phyloP scores from a whole-genome alignment of 2,888 invertebrate species.

The Plebejus melissa region DNA sequence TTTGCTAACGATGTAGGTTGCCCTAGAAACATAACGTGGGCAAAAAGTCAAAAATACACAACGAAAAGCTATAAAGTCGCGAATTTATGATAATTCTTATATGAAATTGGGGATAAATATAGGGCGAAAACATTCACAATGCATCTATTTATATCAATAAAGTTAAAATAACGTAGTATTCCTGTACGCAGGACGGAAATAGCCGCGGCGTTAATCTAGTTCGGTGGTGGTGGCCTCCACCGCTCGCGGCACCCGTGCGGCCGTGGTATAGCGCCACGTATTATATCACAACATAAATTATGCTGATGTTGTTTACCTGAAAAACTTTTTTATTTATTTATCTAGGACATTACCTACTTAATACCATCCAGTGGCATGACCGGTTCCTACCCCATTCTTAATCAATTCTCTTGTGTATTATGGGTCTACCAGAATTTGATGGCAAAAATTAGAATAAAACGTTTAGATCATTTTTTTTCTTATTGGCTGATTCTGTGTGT shows the following conservation, averaged over 20 bases:
- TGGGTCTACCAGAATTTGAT: too few species aligned
- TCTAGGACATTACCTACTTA: not conserved
- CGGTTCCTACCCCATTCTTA: not conserved
- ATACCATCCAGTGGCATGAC: not conserved
- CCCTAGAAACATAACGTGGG: not conserved
- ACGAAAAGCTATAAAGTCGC: slow-evolving; percentile 29
- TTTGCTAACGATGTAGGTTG: not conserved
- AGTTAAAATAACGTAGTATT: slow-evolving; percentile 71
- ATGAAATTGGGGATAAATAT: slow-evolving; percentile 62
- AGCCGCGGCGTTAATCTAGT: slow-evolving; percentile 44
- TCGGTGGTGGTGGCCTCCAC: slow-evolving; percentile 28
- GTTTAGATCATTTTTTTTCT: too few species aligned
- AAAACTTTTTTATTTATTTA: not conserved
- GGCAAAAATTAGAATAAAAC: too few species aligned
- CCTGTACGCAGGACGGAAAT: slow-evolving; percentile 67
- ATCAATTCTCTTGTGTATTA: too few species aligned
- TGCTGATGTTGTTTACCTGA: not conserved
- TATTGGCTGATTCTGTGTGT: too few species aligned
- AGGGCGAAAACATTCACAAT: slow-evolving; percentile 65
- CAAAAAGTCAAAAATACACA: not conserved
- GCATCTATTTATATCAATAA: slow-evolving; percentile 68
- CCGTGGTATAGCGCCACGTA: slow-evolving; percentile 21
- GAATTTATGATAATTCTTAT: slow-evolving; percentile 36
- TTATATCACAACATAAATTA: slow-evolving; percentile 12
- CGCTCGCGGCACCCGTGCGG: not conserved